phyloP scores from a whole-genome alignment of 2,797 vertebrate genomes.

The Numenius phaeopus region DNA sequence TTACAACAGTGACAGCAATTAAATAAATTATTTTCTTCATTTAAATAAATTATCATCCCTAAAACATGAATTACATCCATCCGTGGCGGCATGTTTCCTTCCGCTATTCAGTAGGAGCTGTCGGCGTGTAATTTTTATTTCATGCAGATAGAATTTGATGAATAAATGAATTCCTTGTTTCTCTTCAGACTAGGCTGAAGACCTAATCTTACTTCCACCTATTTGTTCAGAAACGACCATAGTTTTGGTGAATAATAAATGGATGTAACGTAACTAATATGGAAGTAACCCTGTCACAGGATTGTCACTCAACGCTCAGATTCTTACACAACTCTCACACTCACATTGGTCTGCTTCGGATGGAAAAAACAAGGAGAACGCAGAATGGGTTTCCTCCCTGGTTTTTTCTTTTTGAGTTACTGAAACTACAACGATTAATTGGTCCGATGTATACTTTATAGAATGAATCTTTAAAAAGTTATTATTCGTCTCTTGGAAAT shows the following conservation, averaged over 20 bases:
- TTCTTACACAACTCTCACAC: background rate
- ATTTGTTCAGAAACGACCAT: background rate
- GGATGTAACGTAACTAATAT: background rate
- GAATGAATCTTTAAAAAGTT: background rate
- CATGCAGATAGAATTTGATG: background rate
- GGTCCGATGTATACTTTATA: background rate
- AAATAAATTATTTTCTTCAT: background rate
- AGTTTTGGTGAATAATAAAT: background rate
- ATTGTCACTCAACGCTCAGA: background rate
- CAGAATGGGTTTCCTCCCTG: background rate
- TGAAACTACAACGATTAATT: background rate
- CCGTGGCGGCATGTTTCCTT: background rate
- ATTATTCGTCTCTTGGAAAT: background rate
- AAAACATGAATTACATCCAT: background rate
- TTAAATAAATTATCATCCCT: constrained; percentile 10
- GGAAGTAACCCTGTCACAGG: background rate
- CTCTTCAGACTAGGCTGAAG: background rate
- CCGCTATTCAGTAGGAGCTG: background rate
- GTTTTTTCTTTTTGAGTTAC: background rate
- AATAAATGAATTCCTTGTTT: background rate
- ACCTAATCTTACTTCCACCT: background rate
- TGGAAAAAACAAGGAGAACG: background rate
- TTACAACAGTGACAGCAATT: background rate
- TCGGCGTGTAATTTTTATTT: background rate
- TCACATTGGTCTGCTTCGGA: background rate